These are phyloP conservation scores for Neocrepidodera transversa DNA, from an alignment of 2,888 invertebrate species.

Conservation along the genomic window DNA sequence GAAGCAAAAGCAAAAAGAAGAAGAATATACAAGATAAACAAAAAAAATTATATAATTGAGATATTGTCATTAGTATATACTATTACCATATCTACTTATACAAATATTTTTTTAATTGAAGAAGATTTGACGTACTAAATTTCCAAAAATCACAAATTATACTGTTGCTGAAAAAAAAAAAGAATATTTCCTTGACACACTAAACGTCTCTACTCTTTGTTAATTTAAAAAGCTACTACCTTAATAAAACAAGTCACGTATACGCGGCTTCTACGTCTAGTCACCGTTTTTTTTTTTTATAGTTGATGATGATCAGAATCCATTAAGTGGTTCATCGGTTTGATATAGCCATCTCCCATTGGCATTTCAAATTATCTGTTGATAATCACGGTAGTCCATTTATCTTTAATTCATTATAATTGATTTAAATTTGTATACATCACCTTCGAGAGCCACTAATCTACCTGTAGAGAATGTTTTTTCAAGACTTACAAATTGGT, in stretches of 20 bases:
- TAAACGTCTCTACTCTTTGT: neutral
- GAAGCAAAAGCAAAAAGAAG: too few relatives aligned
- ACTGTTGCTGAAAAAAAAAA: too few relatives aligned
- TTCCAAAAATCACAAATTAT: too few relatives aligned
- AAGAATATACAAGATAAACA: too few relatives aligned
- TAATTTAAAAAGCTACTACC: neutral
- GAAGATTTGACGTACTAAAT: too few relatives aligned
- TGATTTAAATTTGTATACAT: conserved; percentile 42
- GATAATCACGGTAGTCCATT: conserved; percentile 39
- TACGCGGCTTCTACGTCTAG: conserved; percentile 15
- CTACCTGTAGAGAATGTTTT: conserved; percentile 20
- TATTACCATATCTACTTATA: too few relatives aligned
- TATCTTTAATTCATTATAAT: conserved; percentile 38
- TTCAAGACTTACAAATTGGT: conserved; percentile 38
- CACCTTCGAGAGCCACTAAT: conserved; percentile 24
- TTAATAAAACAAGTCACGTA: conserved; percentile 22
- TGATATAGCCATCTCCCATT: conserved; percentile 26
- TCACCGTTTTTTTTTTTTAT: conserved; percentile 10
- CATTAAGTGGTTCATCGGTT: conserved; percentile 27
- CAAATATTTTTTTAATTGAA: too few relatives aligned
- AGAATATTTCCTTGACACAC: neutral
- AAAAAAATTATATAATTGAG: too few relatives aligned
- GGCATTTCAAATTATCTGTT: conserved; percentile 31
- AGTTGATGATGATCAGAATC: conserved; percentile 10
- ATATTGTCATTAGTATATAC: too few relatives aligned